Evolutionary conservation across 2,797 vertebrate genomes (phyloP), one percentile per base, ranked within the genome.

Genomic region (Naso thynnoides): DNA sequence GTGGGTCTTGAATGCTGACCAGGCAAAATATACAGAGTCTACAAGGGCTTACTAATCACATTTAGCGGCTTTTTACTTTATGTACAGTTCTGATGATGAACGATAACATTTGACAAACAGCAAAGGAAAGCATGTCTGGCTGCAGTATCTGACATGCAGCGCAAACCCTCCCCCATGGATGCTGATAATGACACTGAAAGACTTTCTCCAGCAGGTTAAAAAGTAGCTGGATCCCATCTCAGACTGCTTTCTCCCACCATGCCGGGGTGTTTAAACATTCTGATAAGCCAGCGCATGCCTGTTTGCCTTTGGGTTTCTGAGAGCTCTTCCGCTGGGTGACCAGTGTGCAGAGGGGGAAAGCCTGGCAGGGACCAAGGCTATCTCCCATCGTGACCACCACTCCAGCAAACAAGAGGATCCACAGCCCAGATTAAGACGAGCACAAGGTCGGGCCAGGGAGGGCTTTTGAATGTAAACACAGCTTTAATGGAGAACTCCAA

Each of bases 231-330:
- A 52, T 65, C 71, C 50, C n/a, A 45, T 73, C 64, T 70, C 76
- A 87, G 62, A 59, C 69, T 4, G 70, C 75, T 63, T 61, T 73
- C 78, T 61, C 79, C 75, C 41, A 52, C 65, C 60, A 73, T 7
- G 54, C 72, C n/a, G 16, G 48, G 44, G 76, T 89, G 86, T 85
- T 89, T 73, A 80, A 92, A 90, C 89, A 77, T 78, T 70, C 73
- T 81, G 86, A 90, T 86, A 91, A 91, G 86, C 80, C 71, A n/a
- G 68, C n/a, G n/a, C 33, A 0, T 44, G 83, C 84, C 47, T 91
- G 91, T 93, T 90, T 91, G 91, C 66, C 75, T 91, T 86, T 70
- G 73, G 78, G 78, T 78, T 84, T 74, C 47, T 72, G 69, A 77
- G 72, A 76, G 81, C 82, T 84, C 82, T 58, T 86, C 81, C 79